These are phyloP conservation scores for Borostomias antarcticus DNA, from an alignment of 2,797 vertebrate species.

Conservation along the genomic window DNA sequence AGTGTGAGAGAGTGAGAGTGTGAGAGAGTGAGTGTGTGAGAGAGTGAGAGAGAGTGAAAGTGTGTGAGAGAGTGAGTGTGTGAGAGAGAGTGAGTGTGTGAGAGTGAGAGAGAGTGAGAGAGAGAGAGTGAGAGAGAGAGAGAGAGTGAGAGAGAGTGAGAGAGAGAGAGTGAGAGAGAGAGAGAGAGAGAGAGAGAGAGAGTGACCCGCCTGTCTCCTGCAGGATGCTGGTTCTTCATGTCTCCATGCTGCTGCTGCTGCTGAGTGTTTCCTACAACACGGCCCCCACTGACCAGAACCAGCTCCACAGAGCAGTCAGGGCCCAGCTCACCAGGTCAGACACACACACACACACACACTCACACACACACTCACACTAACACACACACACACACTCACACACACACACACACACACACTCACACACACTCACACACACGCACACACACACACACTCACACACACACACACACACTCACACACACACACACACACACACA, in stretches of 20 bases:
- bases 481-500: no score
- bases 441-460: background rate
- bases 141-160: background rate
- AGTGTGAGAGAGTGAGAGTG: no score
- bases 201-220: background rate
- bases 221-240: conserved; percentile 67
- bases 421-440: background rate
- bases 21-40: no score
- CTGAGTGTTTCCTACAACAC: conserved; percentile 62
- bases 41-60: conserved; percentile 27
- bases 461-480: background rate
- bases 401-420: background rate
- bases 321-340: conserved; percentile 72
- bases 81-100: conserved; percentile 40
- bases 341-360: background rate
- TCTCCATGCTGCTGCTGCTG: conserved; percentile 68
- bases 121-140: conserved; percentile 16
- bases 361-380: background rate
- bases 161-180: background rate
- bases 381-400: background rate
- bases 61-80: conserved; percentile 17
- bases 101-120: background rate
- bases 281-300: conserved; percentile 54
- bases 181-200: background rate
- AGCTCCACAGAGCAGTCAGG: conserved; percentile 70